Conservation (phyloP, 2,113 vertebrate species). For the Xenopus borealis region DNA sequence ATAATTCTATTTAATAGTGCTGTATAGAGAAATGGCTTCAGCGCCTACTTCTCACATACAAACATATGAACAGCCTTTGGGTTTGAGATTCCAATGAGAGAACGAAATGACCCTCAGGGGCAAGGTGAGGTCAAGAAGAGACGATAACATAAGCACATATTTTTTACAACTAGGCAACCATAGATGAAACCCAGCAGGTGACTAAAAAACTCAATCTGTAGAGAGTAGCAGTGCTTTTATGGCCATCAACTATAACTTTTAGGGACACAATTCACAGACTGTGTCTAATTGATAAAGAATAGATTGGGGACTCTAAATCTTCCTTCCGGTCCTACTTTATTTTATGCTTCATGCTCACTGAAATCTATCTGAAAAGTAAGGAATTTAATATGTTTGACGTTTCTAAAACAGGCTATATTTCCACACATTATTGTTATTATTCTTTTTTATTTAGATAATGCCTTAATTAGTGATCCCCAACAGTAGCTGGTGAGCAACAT, state of each 20-base stretch:
- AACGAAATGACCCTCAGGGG: neutral
- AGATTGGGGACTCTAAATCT: conserved; percentile 49
- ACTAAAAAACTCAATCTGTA: conserved; percentile 64
- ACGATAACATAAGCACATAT: conserved; percentile 53
- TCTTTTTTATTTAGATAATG: too few species aligned
- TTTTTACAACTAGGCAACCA: conserved; percentile 56
- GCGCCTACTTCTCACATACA: too few species aligned
- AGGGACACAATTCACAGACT: conserved; percentile 73
- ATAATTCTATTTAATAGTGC: too few species aligned
- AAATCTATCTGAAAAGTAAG: too few species aligned
- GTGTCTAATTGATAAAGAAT: conserved; percentile 75
- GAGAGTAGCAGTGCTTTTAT: conserved; percentile 65
- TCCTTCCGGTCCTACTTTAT: neutral
- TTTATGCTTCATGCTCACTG: neutral
- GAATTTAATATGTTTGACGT: too few species aligned
- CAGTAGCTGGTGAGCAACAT: too few species aligned
- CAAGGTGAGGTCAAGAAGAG: conserved; percentile 41
- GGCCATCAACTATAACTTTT: conserved; percentile 75
- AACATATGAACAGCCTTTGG: neutral
- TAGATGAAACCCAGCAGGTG: conserved; percentile 69
- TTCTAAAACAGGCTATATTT: too few species aligned
- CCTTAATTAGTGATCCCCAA: too few species aligned
- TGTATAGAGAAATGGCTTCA: too few species aligned
- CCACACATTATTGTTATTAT: too few species aligned
- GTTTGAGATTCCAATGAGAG: neutral